Conservation (phyloP, 1,140 invertebrate species). For the Tetranychus cinnabarinus region DNA sequence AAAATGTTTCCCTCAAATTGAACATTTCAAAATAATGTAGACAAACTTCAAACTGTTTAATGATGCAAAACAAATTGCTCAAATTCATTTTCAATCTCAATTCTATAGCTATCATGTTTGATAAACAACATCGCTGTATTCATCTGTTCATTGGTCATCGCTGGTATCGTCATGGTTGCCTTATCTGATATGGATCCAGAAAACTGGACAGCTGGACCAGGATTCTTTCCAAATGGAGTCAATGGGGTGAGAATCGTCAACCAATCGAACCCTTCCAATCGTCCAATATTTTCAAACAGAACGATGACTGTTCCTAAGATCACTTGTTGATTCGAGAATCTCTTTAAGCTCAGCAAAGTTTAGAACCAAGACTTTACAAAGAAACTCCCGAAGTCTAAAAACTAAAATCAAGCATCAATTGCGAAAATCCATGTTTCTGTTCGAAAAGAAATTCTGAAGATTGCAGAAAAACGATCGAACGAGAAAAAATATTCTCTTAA, state of each 20-base stretch:
- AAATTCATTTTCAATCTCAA: not conserved
- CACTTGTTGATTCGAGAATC: too few relatives aligned
- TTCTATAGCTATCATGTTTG: slow-evolving; percentile 17
- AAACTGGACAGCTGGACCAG: slow-evolving; percentile 22
- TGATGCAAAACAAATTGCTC: not conserved
- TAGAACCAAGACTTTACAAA: too few relatives aligned
- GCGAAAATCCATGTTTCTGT: too few relatives aligned
- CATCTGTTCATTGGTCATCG: slow-evolving; percentile 18
- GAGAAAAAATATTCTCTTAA: too few relatives aligned
- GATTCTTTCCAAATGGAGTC: slow-evolving; percentile 20
- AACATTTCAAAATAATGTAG: not conserved
- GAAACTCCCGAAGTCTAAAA: too few relatives aligned
- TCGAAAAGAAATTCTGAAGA: too few relatives aligned
- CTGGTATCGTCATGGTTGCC: slow-evolving; percentile 21
- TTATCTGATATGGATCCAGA: slow-evolving; percentile 20
- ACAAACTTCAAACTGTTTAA: not conserved
- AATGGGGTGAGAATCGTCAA: slow-evolving; percentile 7
- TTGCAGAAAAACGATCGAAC: too few relatives aligned
- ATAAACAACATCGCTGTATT: slow-evolving; percentile 18
- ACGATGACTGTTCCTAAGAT: too few relatives aligned
- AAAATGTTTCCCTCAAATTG: not conserved
- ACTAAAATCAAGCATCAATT: too few relatives aligned
- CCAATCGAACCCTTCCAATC: not conserved
- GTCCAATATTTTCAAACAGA: not conserved
- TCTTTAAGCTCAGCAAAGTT: too few relatives aligned